Evolutionary conservation across 2,888 invertebrate genomes (phyloP), one percentile per base, ranked within the genome.

Genomic region (Atherix ibis): DNA sequence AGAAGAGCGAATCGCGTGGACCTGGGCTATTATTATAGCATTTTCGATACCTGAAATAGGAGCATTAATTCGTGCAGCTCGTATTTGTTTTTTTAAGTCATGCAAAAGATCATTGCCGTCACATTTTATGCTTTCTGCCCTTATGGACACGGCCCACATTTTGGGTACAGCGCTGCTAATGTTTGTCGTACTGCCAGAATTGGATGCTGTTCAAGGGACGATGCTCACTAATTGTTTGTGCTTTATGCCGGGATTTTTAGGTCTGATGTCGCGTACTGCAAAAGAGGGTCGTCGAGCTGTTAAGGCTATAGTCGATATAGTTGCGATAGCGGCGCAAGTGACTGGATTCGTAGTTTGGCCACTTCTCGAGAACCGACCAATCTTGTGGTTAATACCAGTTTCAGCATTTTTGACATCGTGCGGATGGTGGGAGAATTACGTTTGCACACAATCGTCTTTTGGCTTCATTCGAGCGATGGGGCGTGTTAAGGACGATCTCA

Each of bases 351-450:
- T 92, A 39, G 77, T 89, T 12, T 92, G 89, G 87, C 89, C 91
- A n/a, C 60, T 85, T 35, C 64, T 82, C 39, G 78, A 84, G 53
- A 75, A 74, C 42, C 73, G 75, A 41, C 73, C 76, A 1, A 72
- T 75, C 33, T 58, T 87, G 25, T 88, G 84, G 84, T 66, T 88
- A 28, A 83, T 95, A 46, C 91, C 94, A 1, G 65, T 87, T 0
- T 71, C 89, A 1, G 71, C 89, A 24, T 59, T 89, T 35, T 71
- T 91, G 48, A 80, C 89, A 42, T 95, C 95, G 1, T 70, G 87
- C 25, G 87, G 88, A 16, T 95, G 94, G 91, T 97, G 97, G 97
- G 95, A 97, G 61, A 97, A 97, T 61, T 97, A 87, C 54, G 85
- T 92, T 2, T 82, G 85, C 37, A 70, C 75, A 37, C 75, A 84